A percentile compares a stretch with the other conserved stretches of the same genome.
Conservation (phyloP, 2,113 vertebrate genomes). For the Brevimyrus niger region DNA sequence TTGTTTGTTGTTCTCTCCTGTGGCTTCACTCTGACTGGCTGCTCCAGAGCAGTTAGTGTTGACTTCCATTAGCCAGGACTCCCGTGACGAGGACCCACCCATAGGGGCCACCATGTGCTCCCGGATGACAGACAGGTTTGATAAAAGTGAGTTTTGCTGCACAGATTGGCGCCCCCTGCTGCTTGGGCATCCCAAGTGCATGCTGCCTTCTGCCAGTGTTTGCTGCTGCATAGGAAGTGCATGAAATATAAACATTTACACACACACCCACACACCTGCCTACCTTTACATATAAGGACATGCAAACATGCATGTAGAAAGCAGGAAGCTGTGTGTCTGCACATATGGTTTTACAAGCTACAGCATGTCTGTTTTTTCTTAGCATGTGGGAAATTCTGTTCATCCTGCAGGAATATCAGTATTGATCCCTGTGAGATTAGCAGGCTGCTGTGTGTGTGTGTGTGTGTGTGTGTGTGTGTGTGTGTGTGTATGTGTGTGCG, state of each 20-base stretch:
- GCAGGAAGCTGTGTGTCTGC: background rate
- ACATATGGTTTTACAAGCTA: background rate
- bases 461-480: conserved; percentile 4
- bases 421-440: background rate
- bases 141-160: conserved; percentile 68
- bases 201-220: conserved; percentile 34
- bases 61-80: conserved; percentile 67
- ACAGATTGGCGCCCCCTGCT: conserved; percentile 41
- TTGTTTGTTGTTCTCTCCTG: conserved; percentile 59
- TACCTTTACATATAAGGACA: background rate
- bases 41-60: conserved; percentile 72
- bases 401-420: background rate
- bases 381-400: background rate
- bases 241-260: conserved; percentile 20
- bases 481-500: conserved; percentile 10
- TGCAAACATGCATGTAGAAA: conserved; percentile 6
- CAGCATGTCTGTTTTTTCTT: background rate
- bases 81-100: conserved; percentile 56
- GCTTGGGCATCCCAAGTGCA: conserved; percentile 42
- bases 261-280: background rate
- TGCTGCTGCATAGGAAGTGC: conserved; percentile 47
- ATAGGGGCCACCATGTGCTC: conserved; percentile 55
- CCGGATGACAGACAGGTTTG: conserved; percentile 64
- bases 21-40: conserved; percentile 33
- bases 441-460: background rate